Evolutionary conservation across 2,888 invertebrate genomes (phyloP), one percentile per base, ranked within the genome.

Genomic region (Tetragnatha montana): DNA sequence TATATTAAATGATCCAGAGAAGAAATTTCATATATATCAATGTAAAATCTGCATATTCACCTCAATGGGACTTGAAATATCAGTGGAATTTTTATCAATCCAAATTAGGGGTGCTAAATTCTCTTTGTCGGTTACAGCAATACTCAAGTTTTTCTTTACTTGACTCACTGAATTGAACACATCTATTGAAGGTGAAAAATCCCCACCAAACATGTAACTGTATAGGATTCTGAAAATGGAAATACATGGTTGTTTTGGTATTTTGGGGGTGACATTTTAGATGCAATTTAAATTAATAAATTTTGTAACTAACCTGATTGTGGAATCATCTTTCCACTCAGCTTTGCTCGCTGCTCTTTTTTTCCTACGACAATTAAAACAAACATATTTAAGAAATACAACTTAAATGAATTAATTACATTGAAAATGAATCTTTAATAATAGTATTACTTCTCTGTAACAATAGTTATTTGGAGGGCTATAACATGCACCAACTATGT

Each of bases 31-130:
- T 12, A 81, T 19, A 49, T 14, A 21, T 8, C n/a, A 73, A 22
- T 7, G n/a, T 51, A 51, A n/a, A 60, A 75, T 22, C 35, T 4
- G 8, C 17, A 47, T 14, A 69, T 35, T 81, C 78, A 91, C 91
- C n/a, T 84, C 76, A 19, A 91, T 60, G 6, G 91, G 91, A 68
- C 49, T 73, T 21, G 70, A 71, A 19, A 84, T 85, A 49, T 85
- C 86, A 10, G 91, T 88, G 17, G 88, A 88, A 68, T 91, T 91
- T 71, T 81, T 78, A 60, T 91, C 88, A 74, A 91, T 91, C 91
- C 91, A 91, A 8, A 91, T 17, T 14, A 88, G 47, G 21, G 91
- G 91, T 22, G 84, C 17, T 17, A 71, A 17, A 35, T 85, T 85
- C 6, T 81, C 88, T 51, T 76, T 73, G 71, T 91, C 84, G 12